These are phyloP conservation scores for Slavum lentiscoides DNA, from an alignment of 2,888 invertebrate species.

Conservation along the genomic window DNA sequence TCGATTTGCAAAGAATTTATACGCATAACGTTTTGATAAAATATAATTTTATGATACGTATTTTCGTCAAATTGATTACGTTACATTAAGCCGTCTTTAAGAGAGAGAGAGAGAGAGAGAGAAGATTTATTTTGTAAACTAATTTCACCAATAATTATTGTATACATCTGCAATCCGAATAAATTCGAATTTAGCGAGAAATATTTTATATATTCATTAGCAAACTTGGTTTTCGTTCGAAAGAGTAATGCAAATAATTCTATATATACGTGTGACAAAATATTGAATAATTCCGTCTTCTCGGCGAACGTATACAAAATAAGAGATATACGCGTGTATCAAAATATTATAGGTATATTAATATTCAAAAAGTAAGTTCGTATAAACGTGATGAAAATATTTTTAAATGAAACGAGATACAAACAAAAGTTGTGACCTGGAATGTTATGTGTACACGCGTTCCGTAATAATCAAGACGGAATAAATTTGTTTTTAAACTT, in stretches of 20 bases:
- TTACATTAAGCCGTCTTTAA: not conserved
- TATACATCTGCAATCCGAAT: not conserved
- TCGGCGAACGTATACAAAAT: not conserved
- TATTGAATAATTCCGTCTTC: not conserved
- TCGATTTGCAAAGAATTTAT: not conserved
- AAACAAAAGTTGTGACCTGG: not conserved
- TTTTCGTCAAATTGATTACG: not conserved
- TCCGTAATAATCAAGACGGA: conserved; percentile 20
- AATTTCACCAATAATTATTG: not conserved
- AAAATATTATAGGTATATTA: not conserved
- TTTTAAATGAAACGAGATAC: not conserved
- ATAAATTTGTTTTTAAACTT: conserved; percentile 13
- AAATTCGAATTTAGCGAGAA: not conserved
- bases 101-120: not conserved
- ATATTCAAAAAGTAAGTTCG: conserved; percentile 3
- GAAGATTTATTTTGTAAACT: not conserved
- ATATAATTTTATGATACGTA: not conserved
- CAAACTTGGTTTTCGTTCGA: not conserved
- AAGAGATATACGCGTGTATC: not conserved
- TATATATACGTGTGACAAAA: not conserved
- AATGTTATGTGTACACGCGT: conserved; percentile 1
- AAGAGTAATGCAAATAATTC: not conserved
- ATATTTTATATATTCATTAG: conserved; percentile 1
- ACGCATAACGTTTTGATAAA: not conserved
- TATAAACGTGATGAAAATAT: conserved; percentile 27